phyloP scores from a whole-genome alignment of 2,888 invertebrate species.

The Petrolisthes manimaculis region DNA sequence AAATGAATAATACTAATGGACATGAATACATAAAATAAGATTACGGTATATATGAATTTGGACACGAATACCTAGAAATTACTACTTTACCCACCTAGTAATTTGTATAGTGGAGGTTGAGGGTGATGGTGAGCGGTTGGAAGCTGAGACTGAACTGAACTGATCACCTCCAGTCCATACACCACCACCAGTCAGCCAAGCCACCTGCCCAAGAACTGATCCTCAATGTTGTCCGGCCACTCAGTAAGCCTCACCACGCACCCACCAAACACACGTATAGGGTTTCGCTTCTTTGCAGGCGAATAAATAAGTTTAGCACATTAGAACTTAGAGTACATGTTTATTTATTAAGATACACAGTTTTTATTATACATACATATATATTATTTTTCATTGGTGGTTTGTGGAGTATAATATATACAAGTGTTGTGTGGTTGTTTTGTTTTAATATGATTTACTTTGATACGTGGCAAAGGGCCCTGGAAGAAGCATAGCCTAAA shows the following conservation, averaged over 20 bases:
- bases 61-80: background rate
- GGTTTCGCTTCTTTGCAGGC: background rate
- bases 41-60: background rate
- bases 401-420: too few species aligned
- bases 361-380: background rate
- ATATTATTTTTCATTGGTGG: background rate
- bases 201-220: background rate
- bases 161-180: too few species aligned
- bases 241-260: background rate
- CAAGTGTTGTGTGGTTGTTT: too few species aligned
- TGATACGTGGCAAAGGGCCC: too few species aligned
- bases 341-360: background rate
- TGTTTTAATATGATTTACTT: too few species aligned
- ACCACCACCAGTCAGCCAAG: too few species aligned
- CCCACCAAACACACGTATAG: background rate
- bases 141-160: constrained; percentile 1
- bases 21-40: background rate
- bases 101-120: background rate
- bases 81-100: background rate
- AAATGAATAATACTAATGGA: background rate
- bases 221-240: background rate
- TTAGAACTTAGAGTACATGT: background rate
- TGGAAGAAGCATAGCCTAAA: too few species aligned
- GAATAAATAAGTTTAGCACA: background rate
- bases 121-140: background rate